A percentile compares a stretch with the other conserved stretches of the same genome.
phyloP scores from a whole-genome alignment of 2,113 vertebrate genomes.

The Phyllopteryx taeniolatus region DNA sequence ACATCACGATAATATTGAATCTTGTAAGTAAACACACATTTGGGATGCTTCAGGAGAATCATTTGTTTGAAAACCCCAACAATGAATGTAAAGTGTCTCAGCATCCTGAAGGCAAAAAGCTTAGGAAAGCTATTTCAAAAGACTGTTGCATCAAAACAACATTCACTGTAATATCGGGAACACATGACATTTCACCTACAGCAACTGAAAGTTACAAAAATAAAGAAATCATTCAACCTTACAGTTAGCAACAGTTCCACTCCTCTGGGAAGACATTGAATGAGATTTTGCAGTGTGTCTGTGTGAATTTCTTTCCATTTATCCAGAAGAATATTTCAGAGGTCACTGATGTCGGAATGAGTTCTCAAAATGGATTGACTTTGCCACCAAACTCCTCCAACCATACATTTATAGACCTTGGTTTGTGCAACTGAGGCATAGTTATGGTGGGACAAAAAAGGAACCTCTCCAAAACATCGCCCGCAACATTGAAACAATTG shows the following conservation, averaged over 20 bases:
- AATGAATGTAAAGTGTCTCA: conserved; percentile 11
- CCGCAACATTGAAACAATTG: too few species aligned
- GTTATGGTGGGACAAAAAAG: too few species aligned
- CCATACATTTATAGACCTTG: too few species aligned
- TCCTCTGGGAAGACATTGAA: too few species aligned
- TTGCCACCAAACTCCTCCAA: not conserved
- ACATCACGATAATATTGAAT: conserved; percentile 74
- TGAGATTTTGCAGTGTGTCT: not conserved
- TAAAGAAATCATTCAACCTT: too few species aligned
- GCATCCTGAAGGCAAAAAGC: conserved; percentile 17
- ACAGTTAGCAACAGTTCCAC: too few species aligned
- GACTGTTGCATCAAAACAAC: not conserved
- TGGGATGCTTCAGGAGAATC: conserved; percentile 55
- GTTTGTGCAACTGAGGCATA: too few species aligned
- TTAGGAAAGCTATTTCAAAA: conserved; percentile 21
- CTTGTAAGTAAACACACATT: conserved; percentile 73
- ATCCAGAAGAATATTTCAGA: too few species aligned
- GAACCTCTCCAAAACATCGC: too few species aligned
- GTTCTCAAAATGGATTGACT: too few species aligned
- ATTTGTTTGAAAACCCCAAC: conserved; percentile 26
- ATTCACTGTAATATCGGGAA: not conserved
- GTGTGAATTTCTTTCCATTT: not conserved
- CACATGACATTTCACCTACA: not conserved
- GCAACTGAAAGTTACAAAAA: not conserved
- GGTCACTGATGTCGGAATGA: too few species aligned